Percentiles rank a stretch among this genome's conserved stretches.
These are phyloP conservation scores for Apogon talboti DNA, from an alignment of 2,797 vertebrate species.

Conservation along the genomic window DNA sequence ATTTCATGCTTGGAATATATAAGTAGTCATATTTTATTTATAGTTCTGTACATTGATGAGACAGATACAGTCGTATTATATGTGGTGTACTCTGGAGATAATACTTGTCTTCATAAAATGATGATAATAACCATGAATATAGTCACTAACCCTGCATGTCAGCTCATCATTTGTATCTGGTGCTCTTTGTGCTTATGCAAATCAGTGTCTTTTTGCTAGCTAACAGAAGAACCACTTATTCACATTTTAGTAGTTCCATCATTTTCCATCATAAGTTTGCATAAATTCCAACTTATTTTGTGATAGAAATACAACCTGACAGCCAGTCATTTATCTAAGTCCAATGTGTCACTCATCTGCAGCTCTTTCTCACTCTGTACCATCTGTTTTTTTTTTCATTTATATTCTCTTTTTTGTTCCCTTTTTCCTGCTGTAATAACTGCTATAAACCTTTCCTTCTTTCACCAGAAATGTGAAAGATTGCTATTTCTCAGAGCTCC, in stretches of 20 bases:
- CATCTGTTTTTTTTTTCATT: neutral
- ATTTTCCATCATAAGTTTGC: neutral
- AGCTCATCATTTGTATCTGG: no score
- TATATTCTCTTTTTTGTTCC: conserved; percentile 17
- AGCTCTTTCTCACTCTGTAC: no score
- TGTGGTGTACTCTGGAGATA: no score
- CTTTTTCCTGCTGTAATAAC: conserved; percentile 9
- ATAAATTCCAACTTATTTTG: conserved; percentile 9
- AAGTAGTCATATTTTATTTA: no score
- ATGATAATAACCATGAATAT: no score
- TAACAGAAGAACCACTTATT: neutral
- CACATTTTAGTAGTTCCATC: neutral
- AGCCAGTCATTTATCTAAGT: conserved; percentile 14
- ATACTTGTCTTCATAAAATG: no score
- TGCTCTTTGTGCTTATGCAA: no score
- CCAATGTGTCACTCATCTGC: conserved; percentile 15
- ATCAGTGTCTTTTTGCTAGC: neutral
- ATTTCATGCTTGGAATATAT: no score
- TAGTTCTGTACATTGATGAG: no score
- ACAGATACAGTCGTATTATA: no score
- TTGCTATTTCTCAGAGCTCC: conserved; percentile 5
- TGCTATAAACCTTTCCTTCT: conserved; percentile 1
- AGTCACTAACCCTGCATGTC: no score
- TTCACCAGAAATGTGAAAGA: conserved; percentile 8
- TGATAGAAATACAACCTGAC: conserved; percentile 9